Base-by-base conservation (phyloP, 2,888 invertebrate genomes). In the Agrochola lychnidis region DNA sequence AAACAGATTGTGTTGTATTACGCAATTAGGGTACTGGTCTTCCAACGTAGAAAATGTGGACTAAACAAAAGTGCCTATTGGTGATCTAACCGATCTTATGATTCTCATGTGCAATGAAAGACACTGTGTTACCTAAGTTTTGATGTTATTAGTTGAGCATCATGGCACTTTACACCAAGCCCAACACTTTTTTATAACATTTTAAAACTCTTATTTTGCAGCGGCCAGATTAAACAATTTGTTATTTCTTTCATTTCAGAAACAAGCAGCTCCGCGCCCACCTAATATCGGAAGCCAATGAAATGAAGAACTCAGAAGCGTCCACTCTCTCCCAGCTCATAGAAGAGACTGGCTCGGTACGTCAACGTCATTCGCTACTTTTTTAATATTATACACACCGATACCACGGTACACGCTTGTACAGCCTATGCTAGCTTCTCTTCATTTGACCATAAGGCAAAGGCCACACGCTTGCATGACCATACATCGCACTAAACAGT, bases 201-300 rank as follows among this genome's bases (percentile, higher is more conserved):
- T 5, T 22, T 5, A 56, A 57, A 25, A 57, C 6, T 57, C 2
- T 57, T 25, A 14, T 16, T 48, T 4, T 67, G 2, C 19, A 14
- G 12, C 45, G 12, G 7, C 19, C 6, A 4, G 1, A 30, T 48
- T 67, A 30, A 48, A 36, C 53, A 53, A 53, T n/a, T 16, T 53
- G 3, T 36, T 16, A 59, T n/a, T 56, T n/a, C 16, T 56, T 56
- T 68, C 6, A 76, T 90, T 91, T 6, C 93, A 98, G 98, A 91
- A 98, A 98, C 92, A 98, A 98, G 90, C 98, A 98, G 93, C 97
- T 98, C 79, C 97, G 98, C 78, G 98, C 98, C 45, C 98, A 98
- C 92, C 95, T 98, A 85, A 97, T 98, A 91, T 97, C 98, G 4
- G 98, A 98, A 88, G 97, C 97, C 78, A 97, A 97, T 85, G 98